Conservation (phyloP, 2,888 invertebrate species). For the Belgica antarctica region DNA sequence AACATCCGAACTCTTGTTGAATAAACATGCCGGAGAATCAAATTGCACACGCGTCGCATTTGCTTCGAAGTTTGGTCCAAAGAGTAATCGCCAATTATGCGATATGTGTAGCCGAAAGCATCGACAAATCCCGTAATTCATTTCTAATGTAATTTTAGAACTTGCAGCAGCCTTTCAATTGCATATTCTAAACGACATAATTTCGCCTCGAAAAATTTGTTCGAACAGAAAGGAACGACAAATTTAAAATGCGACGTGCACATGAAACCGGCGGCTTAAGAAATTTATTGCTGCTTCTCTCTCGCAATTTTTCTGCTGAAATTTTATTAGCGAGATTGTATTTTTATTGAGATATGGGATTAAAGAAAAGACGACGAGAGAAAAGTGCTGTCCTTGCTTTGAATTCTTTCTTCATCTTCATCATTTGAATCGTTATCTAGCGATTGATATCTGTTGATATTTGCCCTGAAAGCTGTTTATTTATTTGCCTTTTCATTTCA, state of each 20-base stretch:
- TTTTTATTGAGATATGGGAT: background rate
- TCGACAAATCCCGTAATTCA: constrained; percentile 6
- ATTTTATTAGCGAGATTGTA: no score
- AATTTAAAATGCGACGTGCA: background rate
- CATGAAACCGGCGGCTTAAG: background rate
- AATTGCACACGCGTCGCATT: constrained; percentile 25
- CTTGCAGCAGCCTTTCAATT: background rate
- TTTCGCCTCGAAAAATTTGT: background rate
- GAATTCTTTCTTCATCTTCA: constrained; percentile 2
- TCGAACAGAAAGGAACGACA: background rate
- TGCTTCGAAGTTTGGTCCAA: background rate
- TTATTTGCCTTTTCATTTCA: background rate
- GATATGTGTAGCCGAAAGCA: constrained; percentile 23
- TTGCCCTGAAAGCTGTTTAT: background rate
- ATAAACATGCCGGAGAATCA: background rate
- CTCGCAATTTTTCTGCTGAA: no score
- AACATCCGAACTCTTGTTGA: background rate
- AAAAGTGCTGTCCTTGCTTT: constrained; percentile 6
- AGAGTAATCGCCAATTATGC: constrained; percentile 24
- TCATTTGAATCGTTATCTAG: constrained; percentile 23
- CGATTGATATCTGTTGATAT: background rate
- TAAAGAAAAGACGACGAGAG: constrained; percentile 1
- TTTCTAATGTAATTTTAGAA: constrained; percentile 7
- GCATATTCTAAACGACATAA: constrained; percentile 1
- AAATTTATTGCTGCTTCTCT: background rate